Conservation (phyloP, 2,113 vertebrate genomes). For the Agapornis roseicollis region DNA sequence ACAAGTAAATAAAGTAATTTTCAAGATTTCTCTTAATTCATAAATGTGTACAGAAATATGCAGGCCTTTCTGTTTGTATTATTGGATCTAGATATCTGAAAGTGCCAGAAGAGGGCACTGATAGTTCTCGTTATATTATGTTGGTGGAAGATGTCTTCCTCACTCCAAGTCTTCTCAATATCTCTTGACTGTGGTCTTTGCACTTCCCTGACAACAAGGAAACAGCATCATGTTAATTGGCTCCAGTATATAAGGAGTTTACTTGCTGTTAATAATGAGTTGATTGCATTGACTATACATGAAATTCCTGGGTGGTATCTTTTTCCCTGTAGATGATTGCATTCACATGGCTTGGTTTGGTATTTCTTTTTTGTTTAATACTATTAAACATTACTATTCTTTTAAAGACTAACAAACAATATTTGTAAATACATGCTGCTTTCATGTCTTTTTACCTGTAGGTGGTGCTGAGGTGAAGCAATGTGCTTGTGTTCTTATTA, state of each 20-base stretch:
- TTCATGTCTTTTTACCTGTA: background rate
- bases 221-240: background rate
- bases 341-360: background rate
- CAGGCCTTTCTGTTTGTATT: background rate
- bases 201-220: background rate
- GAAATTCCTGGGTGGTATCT: background rate
- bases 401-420: background rate
- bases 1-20: background rate
- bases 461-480: conserved; percentile 2
- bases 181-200: background rate
- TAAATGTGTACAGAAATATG: background rate
- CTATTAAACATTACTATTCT: background rate
- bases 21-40: background rate
- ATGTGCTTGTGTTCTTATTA: background rate
- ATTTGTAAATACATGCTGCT: background rate
- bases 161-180: background rate
- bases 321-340: background rate
- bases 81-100: background rate
- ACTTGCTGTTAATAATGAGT: background rate
- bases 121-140: background rate
- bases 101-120: conserved; percentile 51
- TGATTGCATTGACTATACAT: background rate
- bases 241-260: background rate
- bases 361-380: background rate
- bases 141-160: background rate